Evolutionary conservation across 1,140 invertebrate species (phyloP).

Genomic region (Drosophila navojoa): DNA sequence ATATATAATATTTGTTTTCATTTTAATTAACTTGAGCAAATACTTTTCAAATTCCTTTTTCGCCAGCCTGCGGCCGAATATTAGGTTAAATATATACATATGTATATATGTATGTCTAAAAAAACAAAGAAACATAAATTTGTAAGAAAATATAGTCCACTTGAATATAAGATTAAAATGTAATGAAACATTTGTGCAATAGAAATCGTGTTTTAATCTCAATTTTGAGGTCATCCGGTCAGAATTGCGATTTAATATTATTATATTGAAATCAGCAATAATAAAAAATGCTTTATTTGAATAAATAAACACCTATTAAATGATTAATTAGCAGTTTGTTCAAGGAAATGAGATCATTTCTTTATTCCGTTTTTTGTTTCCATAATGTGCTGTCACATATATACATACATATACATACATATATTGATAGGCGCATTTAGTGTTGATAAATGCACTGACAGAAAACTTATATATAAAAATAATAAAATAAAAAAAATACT

Average conservation of each 20-base stretch:
- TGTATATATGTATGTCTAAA: background rate
- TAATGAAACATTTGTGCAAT: background rate
- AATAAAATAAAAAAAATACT: too few relatives aligned
- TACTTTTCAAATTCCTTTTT: conserved; percentile 3
- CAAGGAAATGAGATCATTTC: conserved; percentile 60
- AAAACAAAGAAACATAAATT: background rate
- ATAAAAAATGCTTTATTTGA: conserved; percentile 14
- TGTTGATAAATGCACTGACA: conserved; percentile 5
- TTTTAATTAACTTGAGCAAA: conserved; percentile 7
- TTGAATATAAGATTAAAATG: background rate
- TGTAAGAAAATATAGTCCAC: background rate
- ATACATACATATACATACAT: background rate
- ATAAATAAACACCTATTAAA: conserved; percentile 6
- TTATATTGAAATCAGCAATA: conserved; percentile 9
- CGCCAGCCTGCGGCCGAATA: background rate
- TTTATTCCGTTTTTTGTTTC: conserved; percentile 29
- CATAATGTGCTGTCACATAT: conserved; percentile 1
- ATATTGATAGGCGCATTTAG: background rate
- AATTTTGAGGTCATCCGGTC: conserved; percentile 17
- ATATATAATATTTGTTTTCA: background rate
- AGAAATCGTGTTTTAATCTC: conserved; percentile 13
- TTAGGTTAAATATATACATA: background rate
- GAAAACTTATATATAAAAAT: background rate
- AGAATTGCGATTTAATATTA: conserved; percentile 11
- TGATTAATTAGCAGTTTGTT: conserved; percentile 36